Conservation (phyloP, 1,140 invertebrate genomes). For the Rhagoletis pomonella region DNA sequence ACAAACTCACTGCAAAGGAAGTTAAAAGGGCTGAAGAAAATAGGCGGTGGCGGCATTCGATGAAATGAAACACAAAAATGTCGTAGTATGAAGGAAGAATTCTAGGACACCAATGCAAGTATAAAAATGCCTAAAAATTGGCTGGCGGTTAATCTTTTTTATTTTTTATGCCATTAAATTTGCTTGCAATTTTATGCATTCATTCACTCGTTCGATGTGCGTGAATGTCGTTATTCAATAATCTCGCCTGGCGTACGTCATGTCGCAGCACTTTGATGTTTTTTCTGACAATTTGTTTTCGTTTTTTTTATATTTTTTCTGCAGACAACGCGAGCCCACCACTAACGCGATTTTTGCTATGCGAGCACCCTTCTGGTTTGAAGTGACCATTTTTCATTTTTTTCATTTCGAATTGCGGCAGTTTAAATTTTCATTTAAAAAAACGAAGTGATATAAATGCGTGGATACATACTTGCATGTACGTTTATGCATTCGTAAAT, state of each 20-base stretch:
- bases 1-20: not conserved
- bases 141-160: not conserved
- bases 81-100: not conserved
- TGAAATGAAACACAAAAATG: not conserved
- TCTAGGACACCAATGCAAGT: not conserved
- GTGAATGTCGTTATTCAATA: not conserved
- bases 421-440: not conserved
- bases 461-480: not conserved
- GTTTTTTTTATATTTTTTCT: not conserved
- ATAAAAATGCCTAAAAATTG: no score
- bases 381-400: constrained; percentile 21
- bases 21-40: not conserved
- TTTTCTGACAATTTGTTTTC: not conserved
- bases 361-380: constrained; percentile 11
- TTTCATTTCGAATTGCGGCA: not conserved
- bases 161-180: not conserved
- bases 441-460: not conserved
- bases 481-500: not conserved
- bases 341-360: not conserved
- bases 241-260: not conserved
- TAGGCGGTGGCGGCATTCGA: not conserved
- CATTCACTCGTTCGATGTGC: not conserved
- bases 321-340: not conserved
- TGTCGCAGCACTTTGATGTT: constrained; percentile 35
- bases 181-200: not conserved